Conservation (phyloP, 2,888 invertebrate genomes). For the Podotricha telesiphe region DNA sequence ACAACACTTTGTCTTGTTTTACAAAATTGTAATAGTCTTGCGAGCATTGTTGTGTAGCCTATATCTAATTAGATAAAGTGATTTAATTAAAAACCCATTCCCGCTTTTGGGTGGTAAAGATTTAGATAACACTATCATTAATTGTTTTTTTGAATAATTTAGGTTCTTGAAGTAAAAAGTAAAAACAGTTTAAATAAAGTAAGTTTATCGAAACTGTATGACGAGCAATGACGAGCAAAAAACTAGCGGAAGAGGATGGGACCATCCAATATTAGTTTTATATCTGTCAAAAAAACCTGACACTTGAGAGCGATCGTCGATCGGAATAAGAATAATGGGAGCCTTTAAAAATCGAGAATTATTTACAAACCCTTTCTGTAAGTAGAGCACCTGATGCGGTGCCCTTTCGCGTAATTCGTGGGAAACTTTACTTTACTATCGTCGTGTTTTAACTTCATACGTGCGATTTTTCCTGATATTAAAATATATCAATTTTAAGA, state of each 20-base stretch:
- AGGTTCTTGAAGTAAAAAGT: conserved; percentile 39
- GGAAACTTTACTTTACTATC: conserved; percentile 59
- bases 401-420: conserved; percentile 78
- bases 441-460: conserved; percentile 41
- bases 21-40: conserved; percentile 47
- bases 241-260: conserved; percentile 81
- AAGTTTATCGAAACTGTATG: conserved; percentile 60
- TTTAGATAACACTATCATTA: conserved; percentile 61
- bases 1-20: conserved; percentile 26
- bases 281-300: conserved; percentile 77
- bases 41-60: conserved; percentile 66
- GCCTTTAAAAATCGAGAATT: conserved; percentile 64
- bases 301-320: conserved; percentile 77
- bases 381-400: conserved; percentile 78
- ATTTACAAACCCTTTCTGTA: conserved; percentile 74
- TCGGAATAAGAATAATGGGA: conserved; percentile 77
- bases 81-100: conserved; percentile 39
- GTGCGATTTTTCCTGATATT: background rate
- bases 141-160: conserved; percentile 50
- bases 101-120: conserved; percentile 71
- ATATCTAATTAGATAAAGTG: conserved; percentile 76
- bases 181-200: conserved; percentile 38
- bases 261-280: conserved; percentile 83
- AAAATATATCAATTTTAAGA: too few species aligned
- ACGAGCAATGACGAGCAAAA: conserved; percentile 71